Conservation (phyloP, 2,113 vertebrate species). For the Hipposideros armiger region DNA sequence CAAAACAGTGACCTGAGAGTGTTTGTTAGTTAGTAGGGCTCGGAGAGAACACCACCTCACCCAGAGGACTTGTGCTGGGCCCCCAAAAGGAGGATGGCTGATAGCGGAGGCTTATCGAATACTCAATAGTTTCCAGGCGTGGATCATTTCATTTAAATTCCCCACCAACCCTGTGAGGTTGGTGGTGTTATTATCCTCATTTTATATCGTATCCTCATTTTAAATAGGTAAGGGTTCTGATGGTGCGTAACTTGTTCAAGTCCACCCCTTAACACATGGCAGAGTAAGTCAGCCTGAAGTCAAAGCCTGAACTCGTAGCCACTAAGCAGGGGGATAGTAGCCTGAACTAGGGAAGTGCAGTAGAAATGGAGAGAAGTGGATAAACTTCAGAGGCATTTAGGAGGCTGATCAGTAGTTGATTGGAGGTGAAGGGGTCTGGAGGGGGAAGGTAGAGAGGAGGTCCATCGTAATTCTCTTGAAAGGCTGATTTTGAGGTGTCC, state of each 20-base stretch:
- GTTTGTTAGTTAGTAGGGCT: background rate
- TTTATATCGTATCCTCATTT: background rate
- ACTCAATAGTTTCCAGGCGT: background rate
- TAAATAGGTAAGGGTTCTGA: background rate
- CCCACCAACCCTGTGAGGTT: background rate
- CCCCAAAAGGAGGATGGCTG: background rate
- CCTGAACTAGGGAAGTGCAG: background rate
- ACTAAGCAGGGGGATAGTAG: background rate
- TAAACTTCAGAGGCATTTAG: background rate
- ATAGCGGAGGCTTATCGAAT: background rate
- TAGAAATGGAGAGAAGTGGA: background rate
- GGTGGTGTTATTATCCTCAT: background rate
- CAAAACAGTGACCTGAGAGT: background rate
- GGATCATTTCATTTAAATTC: background rate
- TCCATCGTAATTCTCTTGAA: background rate
- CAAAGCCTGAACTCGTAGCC: background rate
- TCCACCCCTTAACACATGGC: background rate
- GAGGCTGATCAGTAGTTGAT: too few species aligned
- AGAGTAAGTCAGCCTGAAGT: background rate
- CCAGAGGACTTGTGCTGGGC: background rate
- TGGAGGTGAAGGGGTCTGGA: background rate
- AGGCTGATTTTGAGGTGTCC: background rate
- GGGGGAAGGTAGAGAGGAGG: background rate
- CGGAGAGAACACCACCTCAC: background rate
- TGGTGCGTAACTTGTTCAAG: background rate